Conservation (phyloP, 2,113 vertebrate species). For the Jaculus jaculus region DNA sequence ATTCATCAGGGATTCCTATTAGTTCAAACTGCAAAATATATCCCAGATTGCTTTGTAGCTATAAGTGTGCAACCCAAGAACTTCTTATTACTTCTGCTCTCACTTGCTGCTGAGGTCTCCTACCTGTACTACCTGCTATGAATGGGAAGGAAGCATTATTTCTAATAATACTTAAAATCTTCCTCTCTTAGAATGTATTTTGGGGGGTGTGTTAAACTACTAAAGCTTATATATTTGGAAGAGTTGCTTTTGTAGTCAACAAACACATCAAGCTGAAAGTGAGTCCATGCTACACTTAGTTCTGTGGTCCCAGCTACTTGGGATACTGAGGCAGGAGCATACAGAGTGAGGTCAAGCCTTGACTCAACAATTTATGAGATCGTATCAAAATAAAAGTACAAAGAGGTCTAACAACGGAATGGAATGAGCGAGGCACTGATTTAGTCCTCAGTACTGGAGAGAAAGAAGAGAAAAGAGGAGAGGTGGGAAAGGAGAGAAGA, state of each 20-base stretch:
- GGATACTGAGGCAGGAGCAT: background rate
- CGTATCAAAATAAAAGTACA: too few species aligned
- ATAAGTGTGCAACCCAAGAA: background rate
- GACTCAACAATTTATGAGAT: background rate
- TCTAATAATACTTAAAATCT: background rate
- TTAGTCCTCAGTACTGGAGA: too few species aligned
- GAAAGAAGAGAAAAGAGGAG: too few species aligned
- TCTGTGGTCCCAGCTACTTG: background rate
- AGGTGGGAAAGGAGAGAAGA: too few species aligned
- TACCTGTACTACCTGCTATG: background rate
- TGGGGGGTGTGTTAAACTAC: background rate
- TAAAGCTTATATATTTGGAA: background rate
- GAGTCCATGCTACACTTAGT: background rate
- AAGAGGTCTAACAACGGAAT: too few species aligned
- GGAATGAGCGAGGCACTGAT: too few species aligned
- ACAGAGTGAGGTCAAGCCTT: background rate
- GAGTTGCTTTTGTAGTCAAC: background rate
- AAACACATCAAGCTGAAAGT: background rate
- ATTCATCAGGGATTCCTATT: background rate
- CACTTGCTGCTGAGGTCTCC: background rate
- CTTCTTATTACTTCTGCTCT: background rate
- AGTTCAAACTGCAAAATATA: too few species aligned
- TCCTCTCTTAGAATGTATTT: background rate
- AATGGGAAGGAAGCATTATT: background rate
- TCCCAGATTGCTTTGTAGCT: too few species aligned